Evolutionary conservation across 2,888 invertebrate genomes (phyloP), one percentile per base, ranked within the genome.

Genomic region (Tineola bisselliella): DNA sequence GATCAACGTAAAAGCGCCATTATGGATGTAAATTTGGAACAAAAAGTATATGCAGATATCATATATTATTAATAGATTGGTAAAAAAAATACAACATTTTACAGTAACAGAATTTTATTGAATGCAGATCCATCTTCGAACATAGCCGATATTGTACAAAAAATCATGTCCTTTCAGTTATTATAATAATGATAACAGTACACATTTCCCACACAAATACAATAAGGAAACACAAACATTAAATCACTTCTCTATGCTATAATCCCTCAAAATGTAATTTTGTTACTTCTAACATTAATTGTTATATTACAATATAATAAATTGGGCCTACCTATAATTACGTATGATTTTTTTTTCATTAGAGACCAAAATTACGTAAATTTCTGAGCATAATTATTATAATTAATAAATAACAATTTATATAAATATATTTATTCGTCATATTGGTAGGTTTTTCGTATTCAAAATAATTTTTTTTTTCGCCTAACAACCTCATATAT

Each of bases 101-200:
- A 84, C 81, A 81, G 86, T 87, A 87, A 87, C 87, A 87, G 87
- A 87, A 84, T 84, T 87, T 87, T 86, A 86, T 86, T 86, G 79
- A 79, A 87, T 87, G 86, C 83, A 83, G 79, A 79, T 84, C 74
- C 82, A 80, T 83, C 71, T 6, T 83, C 73, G 82, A 79, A 82
- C 81, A 74, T 81, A 84, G 86, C 84, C 79, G 81, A 84, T 84
- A 84, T 84, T 84, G 84, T 87, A 87, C 86, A 87, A 86, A 87
- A 77, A 84, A 84, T 81, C 75, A 83, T 84, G 82, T 81, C 79
- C 74, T 74, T 76, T 69, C 71, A 73, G 66, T 77, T 74, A 70
- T 19, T 61, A 73, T 74, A 75, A 75, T 77, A 72, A 80, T 76
- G 76, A 77, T 76, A 81, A 74, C 78, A 80, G 82, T 84, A 84